phyloP scores from a whole-genome alignment of 2,113 vertebrate species.

The Martes martes region DNA sequence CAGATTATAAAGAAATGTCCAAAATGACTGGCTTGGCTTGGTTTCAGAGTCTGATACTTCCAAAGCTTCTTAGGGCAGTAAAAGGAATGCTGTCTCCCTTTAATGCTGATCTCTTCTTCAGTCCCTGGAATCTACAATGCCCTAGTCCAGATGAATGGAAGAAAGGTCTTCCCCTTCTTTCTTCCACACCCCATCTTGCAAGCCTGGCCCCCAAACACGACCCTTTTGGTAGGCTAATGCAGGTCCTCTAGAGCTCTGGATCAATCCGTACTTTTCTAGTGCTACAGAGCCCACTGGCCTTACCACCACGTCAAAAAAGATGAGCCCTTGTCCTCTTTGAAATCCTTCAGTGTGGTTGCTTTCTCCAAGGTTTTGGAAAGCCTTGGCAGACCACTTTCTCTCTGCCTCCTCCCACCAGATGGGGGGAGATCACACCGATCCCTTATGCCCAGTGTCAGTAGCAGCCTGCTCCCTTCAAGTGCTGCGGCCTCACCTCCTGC shows the following conservation, averaged over 20 bases:
- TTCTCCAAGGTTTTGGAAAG: background rate
- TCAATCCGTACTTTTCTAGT: background rate
- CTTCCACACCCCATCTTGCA: background rate
- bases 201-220: background rate
- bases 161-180: background rate
- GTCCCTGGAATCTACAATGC: background rate
- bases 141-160: background rate
- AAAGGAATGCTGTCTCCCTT: background rate
- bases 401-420: constrained; percentile 30
- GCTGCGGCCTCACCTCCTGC: background rate
- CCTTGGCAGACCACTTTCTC: background rate
- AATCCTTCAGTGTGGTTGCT: background rate
- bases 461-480: background rate
- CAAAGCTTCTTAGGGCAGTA: background rate
- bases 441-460: too few relatives aligned
- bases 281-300: background rate
- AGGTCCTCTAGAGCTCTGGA: background rate
- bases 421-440: background rate
- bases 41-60: background rate
- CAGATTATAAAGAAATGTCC: background rate
- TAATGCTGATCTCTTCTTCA: background rate
- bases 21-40: background rate
- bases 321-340: background rate
- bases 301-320: too few relatives aligned
- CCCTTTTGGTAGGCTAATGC: background rate